Conservation (phyloP, 1,140 invertebrate species). For the Trichonephila inaurata region DNA sequence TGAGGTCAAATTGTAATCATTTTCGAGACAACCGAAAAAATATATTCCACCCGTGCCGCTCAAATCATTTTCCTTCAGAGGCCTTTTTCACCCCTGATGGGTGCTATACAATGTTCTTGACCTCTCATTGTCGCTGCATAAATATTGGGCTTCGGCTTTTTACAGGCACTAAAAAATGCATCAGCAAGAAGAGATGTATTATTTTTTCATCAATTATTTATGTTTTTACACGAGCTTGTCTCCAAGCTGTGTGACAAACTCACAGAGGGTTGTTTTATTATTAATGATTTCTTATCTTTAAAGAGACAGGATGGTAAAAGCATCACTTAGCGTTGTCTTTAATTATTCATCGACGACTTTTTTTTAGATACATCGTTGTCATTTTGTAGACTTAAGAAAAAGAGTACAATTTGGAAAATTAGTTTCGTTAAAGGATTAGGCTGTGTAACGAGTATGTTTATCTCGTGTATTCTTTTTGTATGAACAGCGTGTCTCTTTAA, state of each 20-base stretch:
- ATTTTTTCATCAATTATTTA: neutral
- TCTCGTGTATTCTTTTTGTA: neutral
- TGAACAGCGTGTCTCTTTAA: neutral
- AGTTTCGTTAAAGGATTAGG: neutral
- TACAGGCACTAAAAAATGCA: neutral
- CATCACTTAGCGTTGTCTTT: neutral
- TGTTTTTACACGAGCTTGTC: neutral
- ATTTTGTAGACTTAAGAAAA: neutral
- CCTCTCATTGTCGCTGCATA: neutral
- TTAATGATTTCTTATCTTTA: neutral
- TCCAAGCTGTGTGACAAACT: neutral
- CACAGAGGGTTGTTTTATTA: neutral
- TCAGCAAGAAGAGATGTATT: neutral
- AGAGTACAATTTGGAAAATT: neutral
- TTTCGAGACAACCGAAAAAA: constrained; percentile 25
- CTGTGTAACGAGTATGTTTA: neutral
- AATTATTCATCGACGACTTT: neutral
- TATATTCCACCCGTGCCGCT: neutral
- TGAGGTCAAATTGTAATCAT: constrained; percentile 43
- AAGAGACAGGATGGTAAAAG: neutral
- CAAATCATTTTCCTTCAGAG: neutral
- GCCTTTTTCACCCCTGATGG: neutral
- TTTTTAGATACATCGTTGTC: neutral
- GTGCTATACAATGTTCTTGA: neutral
- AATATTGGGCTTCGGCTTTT: neutral